Evolutionary conservation across 2,113 vertebrate species (phyloP).

Genomic region (Camelus bactrianus): DNA sequence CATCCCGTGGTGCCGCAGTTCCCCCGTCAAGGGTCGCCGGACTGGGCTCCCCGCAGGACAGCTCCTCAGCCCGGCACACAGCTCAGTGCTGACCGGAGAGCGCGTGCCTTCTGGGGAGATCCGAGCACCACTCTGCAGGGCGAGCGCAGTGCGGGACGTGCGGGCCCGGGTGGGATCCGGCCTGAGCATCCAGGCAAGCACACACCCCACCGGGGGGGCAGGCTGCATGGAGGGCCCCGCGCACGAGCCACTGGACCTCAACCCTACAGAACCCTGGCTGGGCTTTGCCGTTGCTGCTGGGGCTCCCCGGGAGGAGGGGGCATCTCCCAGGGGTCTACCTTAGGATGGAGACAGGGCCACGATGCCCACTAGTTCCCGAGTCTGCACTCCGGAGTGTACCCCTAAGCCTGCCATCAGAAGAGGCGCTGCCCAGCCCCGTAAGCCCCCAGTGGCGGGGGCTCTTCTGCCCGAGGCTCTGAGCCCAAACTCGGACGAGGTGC

Average conservation of each 20-base stretch:
- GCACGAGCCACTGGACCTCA: accelerated
- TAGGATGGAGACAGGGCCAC: accelerated
- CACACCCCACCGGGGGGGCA: accelerated
- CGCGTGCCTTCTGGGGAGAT: accelerated
- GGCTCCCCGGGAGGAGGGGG: background rate
- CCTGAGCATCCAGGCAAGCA: accelerated
- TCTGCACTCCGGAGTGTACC: accelerated
- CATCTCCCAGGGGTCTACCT: accelerated
- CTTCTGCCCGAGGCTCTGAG: too few relatives aligned
- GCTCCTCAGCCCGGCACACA: accelerated
- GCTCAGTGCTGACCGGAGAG: accelerated
- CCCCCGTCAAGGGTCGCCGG: background rate
- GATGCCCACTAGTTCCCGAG: background rate
- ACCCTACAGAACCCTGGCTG: accelerated
- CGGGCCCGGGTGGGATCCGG: accelerated
- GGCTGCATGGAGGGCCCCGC: background rate
- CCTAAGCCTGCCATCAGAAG: background rate
- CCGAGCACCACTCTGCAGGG: accelerated
- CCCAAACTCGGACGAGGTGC: accelerated
- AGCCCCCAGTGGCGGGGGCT: accelerated
- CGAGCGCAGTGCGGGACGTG: accelerated
- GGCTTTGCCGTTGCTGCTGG: too few relatives aligned
- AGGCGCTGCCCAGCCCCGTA: accelerated
- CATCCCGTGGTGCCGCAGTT: background rate
- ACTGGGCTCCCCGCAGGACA: accelerated